Conservation (phyloP, 2,113 vertebrate species). For the Arothron firmamentum region DNA sequence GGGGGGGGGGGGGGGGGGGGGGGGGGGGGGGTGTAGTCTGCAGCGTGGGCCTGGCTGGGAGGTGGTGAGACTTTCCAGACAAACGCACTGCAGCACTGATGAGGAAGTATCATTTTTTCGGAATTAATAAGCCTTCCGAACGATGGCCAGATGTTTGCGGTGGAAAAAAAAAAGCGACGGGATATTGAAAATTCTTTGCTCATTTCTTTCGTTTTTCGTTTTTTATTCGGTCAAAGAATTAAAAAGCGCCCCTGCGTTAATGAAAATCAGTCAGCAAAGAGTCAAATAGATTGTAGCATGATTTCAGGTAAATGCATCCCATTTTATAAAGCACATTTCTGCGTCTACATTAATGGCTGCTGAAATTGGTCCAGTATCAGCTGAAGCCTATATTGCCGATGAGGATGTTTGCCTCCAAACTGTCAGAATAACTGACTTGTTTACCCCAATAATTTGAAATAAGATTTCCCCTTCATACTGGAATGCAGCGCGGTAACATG, state of each 20-base stretch:
- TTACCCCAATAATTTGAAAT: constrained; percentile 46
- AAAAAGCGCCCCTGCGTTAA: neutral
- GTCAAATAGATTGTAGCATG: too few relatives aligned
- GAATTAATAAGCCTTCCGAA: constrained; percentile 66
- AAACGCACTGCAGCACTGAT: constrained; percentile 51
- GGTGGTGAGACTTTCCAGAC: constrained; percentile 49
- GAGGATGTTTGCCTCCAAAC: constrained; percentile 3
- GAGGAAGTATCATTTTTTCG: constrained; percentile 69
- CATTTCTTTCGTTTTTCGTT: constrained; percentile 12
- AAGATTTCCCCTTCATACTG: constrained; percentile 36
- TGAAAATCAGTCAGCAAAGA: neutral
- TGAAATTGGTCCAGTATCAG: too few relatives aligned
- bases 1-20: too few relatives aligned
- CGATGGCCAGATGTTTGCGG: constrained; percentile 60
- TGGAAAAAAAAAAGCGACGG: constrained; percentile 68
- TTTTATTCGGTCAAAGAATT: neutral
- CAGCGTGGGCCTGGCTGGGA: constrained; percentile 44
- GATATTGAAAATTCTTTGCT: constrained; percentile 63
- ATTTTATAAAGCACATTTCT: too few relatives aligned
- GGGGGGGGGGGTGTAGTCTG: constrained; percentile 72
- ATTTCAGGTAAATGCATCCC: too few relatives aligned
- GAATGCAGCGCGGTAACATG: constrained; percentile 69
- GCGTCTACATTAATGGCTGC: too few relatives aligned
- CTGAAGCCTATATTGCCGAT: neutral
- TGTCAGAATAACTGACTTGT: constrained; percentile 58